These are phyloP conservation scores for Tuberolachnus salignus DNA, from an alignment of 2,888 invertebrate species.

Conservation along the genomic window DNA sequence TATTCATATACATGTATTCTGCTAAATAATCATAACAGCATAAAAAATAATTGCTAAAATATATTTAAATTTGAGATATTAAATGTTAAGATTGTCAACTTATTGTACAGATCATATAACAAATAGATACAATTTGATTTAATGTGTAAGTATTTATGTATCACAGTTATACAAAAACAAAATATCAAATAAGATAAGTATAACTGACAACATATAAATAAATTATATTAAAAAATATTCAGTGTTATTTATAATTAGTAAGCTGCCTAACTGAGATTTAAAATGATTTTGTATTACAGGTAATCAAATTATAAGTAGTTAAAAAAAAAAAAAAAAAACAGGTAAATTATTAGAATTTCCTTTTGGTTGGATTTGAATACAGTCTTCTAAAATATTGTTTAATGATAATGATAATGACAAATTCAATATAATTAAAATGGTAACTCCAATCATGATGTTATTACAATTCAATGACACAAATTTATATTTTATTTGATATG, in stretches of 20 bases:
- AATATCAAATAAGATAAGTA: conserved; percentile 3
- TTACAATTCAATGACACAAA: background rate
- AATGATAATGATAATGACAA: conserved; percentile 2
- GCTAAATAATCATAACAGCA: background rate
- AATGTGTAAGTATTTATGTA: conserved; percentile 13
- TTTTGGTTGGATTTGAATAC: conserved; percentile 5
- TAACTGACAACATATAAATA: conserved; percentile 10
- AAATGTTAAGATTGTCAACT: conserved; percentile 41
- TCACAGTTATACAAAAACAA: conserved; percentile 20
- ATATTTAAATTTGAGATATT: conserved; percentile 12
- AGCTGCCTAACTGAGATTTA: background rate
- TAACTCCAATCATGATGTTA: conserved; percentile 8
- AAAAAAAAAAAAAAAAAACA: background rate
- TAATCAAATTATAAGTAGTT: background rate
- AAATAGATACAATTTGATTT: conserved; percentile 31
- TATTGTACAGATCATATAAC: conserved; percentile 13
- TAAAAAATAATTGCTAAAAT: conserved; percentile 5
- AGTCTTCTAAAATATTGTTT: conserved; percentile 21
- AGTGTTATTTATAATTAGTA: background rate
- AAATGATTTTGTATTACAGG: background rate
- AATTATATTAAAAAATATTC: conserved; percentile 2
- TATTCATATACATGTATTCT: conserved; percentile 11
- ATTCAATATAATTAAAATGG: conserved; percentile 10
- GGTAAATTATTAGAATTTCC: background rate
- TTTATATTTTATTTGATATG: conserved; percentile 40